Evolutionary conservation across 2,888 invertebrate species (phyloP), one percentile per base, ranked within the genome.

Genomic region (Brachypalpus laphriformis): DNA sequence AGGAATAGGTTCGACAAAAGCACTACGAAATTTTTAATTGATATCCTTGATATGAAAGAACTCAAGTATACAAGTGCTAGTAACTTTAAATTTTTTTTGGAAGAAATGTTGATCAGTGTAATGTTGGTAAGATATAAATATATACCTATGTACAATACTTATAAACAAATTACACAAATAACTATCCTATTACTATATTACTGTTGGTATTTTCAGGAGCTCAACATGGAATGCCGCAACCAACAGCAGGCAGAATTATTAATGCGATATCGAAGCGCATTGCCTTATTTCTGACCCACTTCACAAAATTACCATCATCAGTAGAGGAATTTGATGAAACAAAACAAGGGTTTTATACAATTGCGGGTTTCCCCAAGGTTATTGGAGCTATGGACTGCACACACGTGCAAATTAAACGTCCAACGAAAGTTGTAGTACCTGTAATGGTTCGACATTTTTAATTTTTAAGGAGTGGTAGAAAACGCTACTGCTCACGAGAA

Each of bases 361-460:
- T 25, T n/a, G 51, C 25, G 8, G 25, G 47, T 8, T 47, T 47
- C 18, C 8, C 47, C 9, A 47, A 20, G 18, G 20, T 11, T 47
- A 47, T 47, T 25, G 51, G 14, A 25, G 25, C 25, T 3, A 25
- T 51, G 0, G 14, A 51, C 20, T 51, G 51, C n/a, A 22, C 25
- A 0, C 37, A 57, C 7, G 34, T 34, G 9, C 18, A 20, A 37
- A 57, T 37, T 20, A 57, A 57, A n/a, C 37, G 57, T 11, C 57
- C 34, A 16, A n/a, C 34, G 11, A 37, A 37, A 57, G 20, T 34
- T 37, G 9, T 37, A 16, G 57, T 34, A 20, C 34, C 57, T 18
- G 18, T 37, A 18, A 57, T 57, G 57, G 54, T 28, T 54, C 8
- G 54, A 7, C 54, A 54, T 28, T 54, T n/a, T n/a, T n/a, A n/a